Evolutionary conservation across 1,140 invertebrate species (phyloP).

Genomic region (Brachionus paranguensis): DNA sequence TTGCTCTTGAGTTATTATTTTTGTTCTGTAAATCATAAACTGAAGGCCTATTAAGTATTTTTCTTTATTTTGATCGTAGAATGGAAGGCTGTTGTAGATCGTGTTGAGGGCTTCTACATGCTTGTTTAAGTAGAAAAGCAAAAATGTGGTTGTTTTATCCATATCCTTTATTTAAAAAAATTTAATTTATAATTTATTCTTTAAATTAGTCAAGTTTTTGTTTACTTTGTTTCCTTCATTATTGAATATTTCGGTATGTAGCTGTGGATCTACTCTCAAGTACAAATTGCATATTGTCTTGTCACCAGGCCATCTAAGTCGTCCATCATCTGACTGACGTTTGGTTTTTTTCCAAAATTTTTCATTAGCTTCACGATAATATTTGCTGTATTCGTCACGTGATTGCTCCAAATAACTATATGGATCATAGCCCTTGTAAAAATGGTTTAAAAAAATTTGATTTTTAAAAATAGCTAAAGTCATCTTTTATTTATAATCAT

Average conservation of each 20-base stretch:
- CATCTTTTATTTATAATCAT: too few relatives aligned
- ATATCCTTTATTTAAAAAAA: not conserved
- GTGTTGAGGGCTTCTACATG: constrained; percentile 36
- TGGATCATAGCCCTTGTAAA: not conserved
- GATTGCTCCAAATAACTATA: not conserved
- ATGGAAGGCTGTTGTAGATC: constrained; percentile 29
- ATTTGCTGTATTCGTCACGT: constrained; percentile 1
- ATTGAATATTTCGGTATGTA: constrained; percentile 21
- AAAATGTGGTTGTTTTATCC: constrained; percentile 36
- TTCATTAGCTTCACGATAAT: constrained; percentile 21
- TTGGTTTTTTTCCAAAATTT: not conserved
- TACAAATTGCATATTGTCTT: constrained; percentile 33
- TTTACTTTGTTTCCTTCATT: constrained; percentile 37
- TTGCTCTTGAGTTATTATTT: constrained; percentile 35
- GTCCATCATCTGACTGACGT: not conserved
- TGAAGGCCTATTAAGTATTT: constrained; percentile 34
- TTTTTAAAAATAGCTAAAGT: too few relatives aligned
- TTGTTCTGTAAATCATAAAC: constrained; percentile 37
- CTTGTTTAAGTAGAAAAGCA: constrained; percentile 33
- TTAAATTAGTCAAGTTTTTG: not conserved
- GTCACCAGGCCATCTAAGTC: constrained; percentile 11
- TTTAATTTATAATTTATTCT: not conserved
- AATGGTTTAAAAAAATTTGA: not conserved
- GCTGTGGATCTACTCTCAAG: constrained; percentile 16
- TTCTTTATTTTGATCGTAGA: constrained; percentile 27